These are phyloP conservation scores for Hipposideros armiger DNA, from an alignment of 2,113 vertebrate species.

Conservation along the genomic window DNA sequence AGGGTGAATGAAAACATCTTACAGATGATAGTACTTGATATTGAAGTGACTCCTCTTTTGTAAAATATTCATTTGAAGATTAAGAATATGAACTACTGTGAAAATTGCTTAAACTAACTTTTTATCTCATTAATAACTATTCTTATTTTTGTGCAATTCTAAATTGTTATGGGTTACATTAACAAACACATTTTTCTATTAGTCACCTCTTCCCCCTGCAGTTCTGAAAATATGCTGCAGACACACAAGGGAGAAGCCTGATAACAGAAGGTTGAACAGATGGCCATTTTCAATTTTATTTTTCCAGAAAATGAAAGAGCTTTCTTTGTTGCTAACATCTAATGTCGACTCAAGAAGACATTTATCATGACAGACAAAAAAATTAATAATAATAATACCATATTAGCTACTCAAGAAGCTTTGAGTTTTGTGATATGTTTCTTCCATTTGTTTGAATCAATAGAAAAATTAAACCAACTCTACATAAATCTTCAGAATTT, in stretches of 20 bases:
- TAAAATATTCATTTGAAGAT: neutral
- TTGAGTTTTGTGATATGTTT: slow-evolving; percentile 70
- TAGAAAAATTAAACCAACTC: slow-evolving; percentile 66
- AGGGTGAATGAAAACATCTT: neutral
- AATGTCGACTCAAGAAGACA: slow-evolving; percentile 79
- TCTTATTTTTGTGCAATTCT: slow-evolving; percentile 14
- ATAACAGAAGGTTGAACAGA: slow-evolving; percentile 84
- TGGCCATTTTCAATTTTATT: slow-evolving; percentile 82
- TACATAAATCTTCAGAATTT: slow-evolving; percentile 33
- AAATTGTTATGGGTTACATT: slow-evolving; percentile 63
- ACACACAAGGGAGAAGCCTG: slow-evolving; percentile 62
- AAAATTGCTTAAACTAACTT: neutral
- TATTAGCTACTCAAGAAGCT: slow-evolving; percentile 47
- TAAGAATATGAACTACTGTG: neutral
- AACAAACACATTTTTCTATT: neutral
- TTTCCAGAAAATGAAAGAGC: slow-evolving; percentile 74
- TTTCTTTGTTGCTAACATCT: slow-evolving; percentile 80
- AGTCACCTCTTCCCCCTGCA: slow-evolving; percentile 20
- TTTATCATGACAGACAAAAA: slow-evolving; percentile 58
- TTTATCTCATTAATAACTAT: neutral
- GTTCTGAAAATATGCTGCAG: slow-evolving; percentile 77
- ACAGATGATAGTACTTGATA: neutral
- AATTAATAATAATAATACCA: slow-evolving; percentile 30
- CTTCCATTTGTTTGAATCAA: slow-evolving; percentile 51
- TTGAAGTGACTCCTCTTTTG: neutral